Evolutionary conservation across 2,113 vertebrate species (phyloP), one percentile per base, ranked within the genome.

Genomic region (Setophaga kirtlandii): DNA sequence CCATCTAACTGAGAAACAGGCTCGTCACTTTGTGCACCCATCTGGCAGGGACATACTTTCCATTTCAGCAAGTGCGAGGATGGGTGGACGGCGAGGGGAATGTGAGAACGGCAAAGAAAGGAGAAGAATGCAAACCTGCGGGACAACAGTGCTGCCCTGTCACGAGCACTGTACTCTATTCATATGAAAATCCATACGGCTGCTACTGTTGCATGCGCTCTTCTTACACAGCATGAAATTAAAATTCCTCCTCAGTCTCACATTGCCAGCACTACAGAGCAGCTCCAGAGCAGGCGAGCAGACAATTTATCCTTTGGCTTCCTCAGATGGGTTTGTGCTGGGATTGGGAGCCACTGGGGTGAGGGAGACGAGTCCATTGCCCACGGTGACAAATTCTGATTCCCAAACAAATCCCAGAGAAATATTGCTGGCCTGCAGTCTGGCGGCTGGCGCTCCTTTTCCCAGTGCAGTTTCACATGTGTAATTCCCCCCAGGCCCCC

Each of bases 221-320:
- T 80, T 83, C 90, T 93, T 96, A 94, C 95, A 70, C 97, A 96
- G 97, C 97, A 97, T 97, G 97, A 97, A 97, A 97, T 97, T 97
- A 96, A 96, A 96, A 97, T 97, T 97, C 96, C 89, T 96, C 79
- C 63, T 96, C 93, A 52, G 95, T 94, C 93, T 94, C 96, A 15
- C 23, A 77, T 84, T 96, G 95, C 97, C 95, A 95, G 84, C 90
- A 12, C 93, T 11, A 87, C 52, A 53, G 92, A 97, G 82, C 93
- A 62, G 56, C 94, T 95, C 71, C 50, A n/a, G 94, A 94, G 93
- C 60, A n/a, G 94, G 95, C 86, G 35, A 74, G 67, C 93, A 96
- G 92, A 95, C 96, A 93, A 97, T 95, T 93, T 92, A 95, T 96
- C 95, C 96, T 94, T 71, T 97, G 96, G 96, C 96, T 96, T 97